Percentiles rank a stretch among this genome's conserved stretches.
These are phyloP conservation scores for Platorchestia sp. DNA, from an alignment of 1,140 invertebrate genomes.

Conservation along the genomic window DNA sequence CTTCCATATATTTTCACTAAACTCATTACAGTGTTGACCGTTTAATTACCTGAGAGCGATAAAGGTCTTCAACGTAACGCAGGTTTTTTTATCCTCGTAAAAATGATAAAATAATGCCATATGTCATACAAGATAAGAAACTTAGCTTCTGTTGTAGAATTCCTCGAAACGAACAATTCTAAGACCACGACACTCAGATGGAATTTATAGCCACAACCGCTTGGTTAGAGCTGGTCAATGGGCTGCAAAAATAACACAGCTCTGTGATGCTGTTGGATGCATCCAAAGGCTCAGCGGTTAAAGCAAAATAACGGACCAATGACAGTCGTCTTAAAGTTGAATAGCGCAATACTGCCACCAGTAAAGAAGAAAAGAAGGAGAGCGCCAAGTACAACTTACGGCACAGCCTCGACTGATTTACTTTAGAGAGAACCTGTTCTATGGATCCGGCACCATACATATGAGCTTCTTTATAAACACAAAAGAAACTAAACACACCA, in stretches of 20 bases:
- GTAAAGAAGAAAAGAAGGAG: constrained; percentile 2
- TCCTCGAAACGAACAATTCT: neutral
- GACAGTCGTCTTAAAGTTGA: neutral
- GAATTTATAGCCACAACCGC: neutral
- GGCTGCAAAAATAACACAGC: constrained; percentile 8
- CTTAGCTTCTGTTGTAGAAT: too few species aligned
- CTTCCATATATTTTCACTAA: too few species aligned
- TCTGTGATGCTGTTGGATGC: neutral
- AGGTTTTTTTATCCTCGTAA: too few species aligned
- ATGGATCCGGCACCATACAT: neutral
- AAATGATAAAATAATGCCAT: too few species aligned
- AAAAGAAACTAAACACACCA: neutral
- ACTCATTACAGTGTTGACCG: too few species aligned
- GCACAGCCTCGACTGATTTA: constrained; percentile 17
- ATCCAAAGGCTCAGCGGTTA: neutral
- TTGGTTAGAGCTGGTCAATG: neutral
- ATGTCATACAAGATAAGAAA: too few species aligned
- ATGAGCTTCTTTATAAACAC: neutral
- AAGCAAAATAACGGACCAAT: constrained; percentile 10
- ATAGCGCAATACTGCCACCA: neutral
- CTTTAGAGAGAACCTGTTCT: neutral
- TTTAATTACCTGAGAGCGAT: too few species aligned
- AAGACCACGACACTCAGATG: neutral
- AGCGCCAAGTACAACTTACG: neutral
- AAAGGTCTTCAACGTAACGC: too few species aligned